Percentiles rank a stretch among this genome's conserved stretches.
Conservation (phyloP, 2,888 invertebrate genomes). For the Ophonus ardosiacus region DNA sequence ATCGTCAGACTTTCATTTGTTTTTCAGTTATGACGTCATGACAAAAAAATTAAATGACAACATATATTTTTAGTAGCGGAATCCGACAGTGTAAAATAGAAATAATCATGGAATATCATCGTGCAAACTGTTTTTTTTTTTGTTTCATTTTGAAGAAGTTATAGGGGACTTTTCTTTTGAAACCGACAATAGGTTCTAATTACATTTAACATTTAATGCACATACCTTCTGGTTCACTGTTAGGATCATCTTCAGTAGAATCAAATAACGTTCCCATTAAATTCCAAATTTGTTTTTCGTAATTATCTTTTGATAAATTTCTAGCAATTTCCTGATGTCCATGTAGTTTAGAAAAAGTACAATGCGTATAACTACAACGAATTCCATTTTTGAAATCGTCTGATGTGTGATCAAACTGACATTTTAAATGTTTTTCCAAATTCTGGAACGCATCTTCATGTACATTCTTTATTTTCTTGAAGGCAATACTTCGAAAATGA, state of each 20-base stretch:
- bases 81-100: too few relatives aligned
- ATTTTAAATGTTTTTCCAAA: constrained; percentile 64
- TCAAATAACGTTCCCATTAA: constrained; percentile 88
- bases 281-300: constrained; percentile 80
- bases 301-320: constrained; percentile 62
- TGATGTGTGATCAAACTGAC: constrained; percentile 61
- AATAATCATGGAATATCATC: too few relatives aligned
- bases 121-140: too few relatives aligned
- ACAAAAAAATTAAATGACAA: too few relatives aligned
- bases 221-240: neutral
- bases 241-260: neutral
- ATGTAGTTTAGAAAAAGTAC: constrained; percentile 64
- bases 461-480: neutral
- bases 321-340: constrained; percentile 64
- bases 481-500: neutral
- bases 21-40: too few relatives aligned
- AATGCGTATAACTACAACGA: constrained; percentile 68
- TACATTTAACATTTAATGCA: neutral
- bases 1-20: too few relatives aligned
- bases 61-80: too few relatives aligned
- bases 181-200: too few relatives aligned
- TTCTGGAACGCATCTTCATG: constrained; percentile 12
- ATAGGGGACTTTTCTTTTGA: too few relatives aligned
- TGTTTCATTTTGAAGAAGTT: too few relatives aligned
- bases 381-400: constrained; percentile 64